Conservation (phyloP, 1,140 invertebrate genomes). For the Asbolus verrucosus region DNA sequence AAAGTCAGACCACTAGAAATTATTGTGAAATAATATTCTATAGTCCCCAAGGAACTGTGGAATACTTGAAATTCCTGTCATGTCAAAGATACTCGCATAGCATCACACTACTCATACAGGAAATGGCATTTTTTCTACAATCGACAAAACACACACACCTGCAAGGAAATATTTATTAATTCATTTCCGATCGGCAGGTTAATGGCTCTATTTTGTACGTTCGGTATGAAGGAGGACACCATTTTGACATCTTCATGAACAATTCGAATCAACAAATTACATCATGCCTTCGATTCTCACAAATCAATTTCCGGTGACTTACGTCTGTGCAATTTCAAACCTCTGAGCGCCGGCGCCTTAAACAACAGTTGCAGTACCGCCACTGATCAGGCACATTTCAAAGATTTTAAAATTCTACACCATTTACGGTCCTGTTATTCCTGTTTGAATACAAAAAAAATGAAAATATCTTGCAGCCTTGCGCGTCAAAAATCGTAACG, state of each 20-base stretch:
- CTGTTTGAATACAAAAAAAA: too few relatives aligned
- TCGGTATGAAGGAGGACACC: neutral
- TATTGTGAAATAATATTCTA: too few relatives aligned
- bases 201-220: constrained; percentile 25
- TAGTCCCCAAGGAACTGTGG: too few relatives aligned
- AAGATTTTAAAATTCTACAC: neutral
- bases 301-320: constrained; percentile 30
- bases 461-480: too few relatives aligned
- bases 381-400: neutral
- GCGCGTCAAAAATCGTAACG: too few relatives aligned
- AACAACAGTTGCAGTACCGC: neutral
- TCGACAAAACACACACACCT: constrained; percentile 35
- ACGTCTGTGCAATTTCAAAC: too few relatives aligned
- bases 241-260: constrained; percentile 7
- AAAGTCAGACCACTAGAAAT: too few relatives aligned
- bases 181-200: constrained; percentile 43
- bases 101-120: constrained; percentile 41
- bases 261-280: constrained; percentile 32
- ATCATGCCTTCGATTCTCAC: constrained; percentile 18
- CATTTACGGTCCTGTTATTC: constrained; percentile 27
- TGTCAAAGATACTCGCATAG: constrained; percentile 29
- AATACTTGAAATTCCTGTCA: constrained; percentile 30
- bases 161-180: constrained; percentile 44
- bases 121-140: constrained; percentile 44
- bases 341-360: neutral